Base-by-base conservation (phyloP, 2,113 vertebrate genomes). In the Gasterosteus aculeatus region DNA sequence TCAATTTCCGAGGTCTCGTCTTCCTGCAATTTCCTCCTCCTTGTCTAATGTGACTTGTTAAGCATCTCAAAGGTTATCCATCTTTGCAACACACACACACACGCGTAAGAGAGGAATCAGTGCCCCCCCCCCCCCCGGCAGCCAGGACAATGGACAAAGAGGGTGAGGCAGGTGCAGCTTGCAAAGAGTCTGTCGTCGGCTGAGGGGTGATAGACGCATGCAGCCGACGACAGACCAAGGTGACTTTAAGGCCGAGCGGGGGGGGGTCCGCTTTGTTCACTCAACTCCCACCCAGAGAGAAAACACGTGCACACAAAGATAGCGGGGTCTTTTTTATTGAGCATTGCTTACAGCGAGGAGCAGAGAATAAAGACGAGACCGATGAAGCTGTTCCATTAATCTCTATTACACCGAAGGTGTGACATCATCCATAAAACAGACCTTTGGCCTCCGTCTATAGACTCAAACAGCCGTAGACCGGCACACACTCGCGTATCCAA, bases 91-190 rank as follows among this genome's bases (percentile, higher is more conserved):
- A 19, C 19, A n/a, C 49, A 2, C 75, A 44, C 51, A 73, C 71
- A 61, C 80, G 69, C 60, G 88, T 78, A 85, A 39, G 76, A 84
- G 78, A 72, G 80, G 83, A 85, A 68, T 72, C 22, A 26, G 22
- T 88, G 92, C 90, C 91, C 59, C 26, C 70, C 46, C 60, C 46
- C 57, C 80, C 76, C 78, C 56, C 78, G 0, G 7, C 22, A 26
- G 22, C 19, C 10, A 35, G 41, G 72, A 94, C 91, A 94, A 93
- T 82, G 90, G 74, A 95, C 94, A 95, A 94, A 92, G 92, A 16
- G 75, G 89, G 77, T 38, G 80, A 75, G 77, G 83, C 84, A 85
- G 78, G 82, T 75, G 33, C 65, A 47, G 75, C 59, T 60, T 33
- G 71, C 92, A 90, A 84, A 88, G 85, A 41, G 62, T 89, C 89